phyloP scores from a whole-genome alignment of 2,888 invertebrate genomes.

The Tolmerus cingulatus region DNA sequence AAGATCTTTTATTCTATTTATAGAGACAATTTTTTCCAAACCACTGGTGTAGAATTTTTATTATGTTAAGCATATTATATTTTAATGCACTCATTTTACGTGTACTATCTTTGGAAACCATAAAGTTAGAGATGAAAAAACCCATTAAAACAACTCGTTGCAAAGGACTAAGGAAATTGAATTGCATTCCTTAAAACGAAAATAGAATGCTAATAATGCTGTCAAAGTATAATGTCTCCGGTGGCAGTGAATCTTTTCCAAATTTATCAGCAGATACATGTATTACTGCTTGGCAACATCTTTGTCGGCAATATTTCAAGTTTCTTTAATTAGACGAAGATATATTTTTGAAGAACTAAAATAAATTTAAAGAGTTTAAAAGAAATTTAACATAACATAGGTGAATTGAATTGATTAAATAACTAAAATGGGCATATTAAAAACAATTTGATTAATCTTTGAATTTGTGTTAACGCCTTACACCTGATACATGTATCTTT shows the following conservation, averaged over 20 bases:
- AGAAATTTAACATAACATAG: neutral
- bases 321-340: neutral
- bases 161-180: neutral
- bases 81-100: neutral
- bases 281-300: neutral
- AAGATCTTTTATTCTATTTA: neutral
- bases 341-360: neutral
- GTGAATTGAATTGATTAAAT: neutral
- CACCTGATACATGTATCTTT: neutral
- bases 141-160: neutral
- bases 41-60: neutral
- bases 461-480: neutral
- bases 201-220: neutral
- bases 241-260: neutral
- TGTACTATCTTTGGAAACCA: neutral
- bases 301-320: neutral
- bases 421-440: neutral
- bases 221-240: neutral
- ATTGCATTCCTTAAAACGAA: neutral
- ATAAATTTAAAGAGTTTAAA: neutral
- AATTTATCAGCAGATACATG: neutral
- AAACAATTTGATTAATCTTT: neutral
- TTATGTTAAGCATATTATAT: neutral
- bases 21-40: neutral
- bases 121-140: neutral